Conservation (phyloP, 2,113 vertebrate genomes). For the Antechinus flavipes region DNA sequence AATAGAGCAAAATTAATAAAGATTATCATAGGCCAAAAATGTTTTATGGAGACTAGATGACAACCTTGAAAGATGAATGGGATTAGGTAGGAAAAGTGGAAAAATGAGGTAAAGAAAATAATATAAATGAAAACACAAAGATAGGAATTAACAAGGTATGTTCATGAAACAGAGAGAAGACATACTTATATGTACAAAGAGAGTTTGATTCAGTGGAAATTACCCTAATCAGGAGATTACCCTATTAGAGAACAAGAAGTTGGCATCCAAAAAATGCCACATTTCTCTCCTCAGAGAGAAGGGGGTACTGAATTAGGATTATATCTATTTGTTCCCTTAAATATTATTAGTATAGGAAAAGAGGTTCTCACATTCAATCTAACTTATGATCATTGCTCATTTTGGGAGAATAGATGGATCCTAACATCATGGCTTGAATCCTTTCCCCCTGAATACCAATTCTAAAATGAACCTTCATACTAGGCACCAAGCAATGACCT, state of each 20-base stretch:
- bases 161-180: background rate
- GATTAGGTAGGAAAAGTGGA: background rate
- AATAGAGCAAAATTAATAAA: no score
- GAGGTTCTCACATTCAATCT: no score
- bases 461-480: background rate
- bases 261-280: background rate
- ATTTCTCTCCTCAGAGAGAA: background rate
- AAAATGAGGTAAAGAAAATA: background rate
- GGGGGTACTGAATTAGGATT: background rate
- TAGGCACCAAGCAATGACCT: background rate
- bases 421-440: background rate
- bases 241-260: background rate
- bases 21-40: background rate
- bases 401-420: background rate
- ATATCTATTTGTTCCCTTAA: background rate
- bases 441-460: background rate
- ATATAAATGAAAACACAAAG: background rate
- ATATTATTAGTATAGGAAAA: background rate
- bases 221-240: background rate
- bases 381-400: background rate
- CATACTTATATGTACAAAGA: background rate
- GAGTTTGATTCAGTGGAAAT: background rate
- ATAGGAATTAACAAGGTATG: background rate
- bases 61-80: background rate
- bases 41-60: background rate